These are phyloP conservation scores for Uria lomvia DNA, from an alignment of 2,113 vertebrate species.

Conservation along the genomic window DNA sequence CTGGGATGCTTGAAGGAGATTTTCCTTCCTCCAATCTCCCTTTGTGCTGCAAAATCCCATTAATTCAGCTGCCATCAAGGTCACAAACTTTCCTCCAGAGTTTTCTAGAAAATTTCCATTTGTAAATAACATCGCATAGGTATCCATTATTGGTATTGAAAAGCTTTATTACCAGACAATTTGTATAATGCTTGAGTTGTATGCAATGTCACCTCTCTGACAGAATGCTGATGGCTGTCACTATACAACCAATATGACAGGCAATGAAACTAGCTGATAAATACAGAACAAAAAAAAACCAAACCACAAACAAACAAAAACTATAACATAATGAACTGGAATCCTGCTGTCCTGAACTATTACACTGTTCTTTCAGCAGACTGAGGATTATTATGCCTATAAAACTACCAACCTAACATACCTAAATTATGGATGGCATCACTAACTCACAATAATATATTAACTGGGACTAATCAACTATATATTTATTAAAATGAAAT, in stretches of 20 bases:
- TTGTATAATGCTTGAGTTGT: background rate
- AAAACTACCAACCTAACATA: background rate
- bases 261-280: background rate
- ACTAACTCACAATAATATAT: background rate
- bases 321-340: background rate
- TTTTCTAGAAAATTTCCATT: background rate
- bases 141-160: background rate
- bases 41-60: constrained; percentile 4
- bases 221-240: constrained; percentile 10
- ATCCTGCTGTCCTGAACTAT: background rate
- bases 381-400: background rate
- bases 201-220: background rate
- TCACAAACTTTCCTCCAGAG: background rate
- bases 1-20: background rate
- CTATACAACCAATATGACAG: background rate
- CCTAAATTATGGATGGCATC: background rate
- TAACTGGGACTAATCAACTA: background rate
- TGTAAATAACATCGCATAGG: background rate
- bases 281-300: background rate
- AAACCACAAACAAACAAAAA: background rate
- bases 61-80: background rate
- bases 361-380: background rate
- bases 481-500: constrained; percentile 12
- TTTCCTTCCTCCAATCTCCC: background rate
- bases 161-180: background rate